These are phyloP conservation scores for Drosophila grimshawi DNA, from an alignment of 1,140 invertebrate species.

Conservation along the genomic window DNA sequence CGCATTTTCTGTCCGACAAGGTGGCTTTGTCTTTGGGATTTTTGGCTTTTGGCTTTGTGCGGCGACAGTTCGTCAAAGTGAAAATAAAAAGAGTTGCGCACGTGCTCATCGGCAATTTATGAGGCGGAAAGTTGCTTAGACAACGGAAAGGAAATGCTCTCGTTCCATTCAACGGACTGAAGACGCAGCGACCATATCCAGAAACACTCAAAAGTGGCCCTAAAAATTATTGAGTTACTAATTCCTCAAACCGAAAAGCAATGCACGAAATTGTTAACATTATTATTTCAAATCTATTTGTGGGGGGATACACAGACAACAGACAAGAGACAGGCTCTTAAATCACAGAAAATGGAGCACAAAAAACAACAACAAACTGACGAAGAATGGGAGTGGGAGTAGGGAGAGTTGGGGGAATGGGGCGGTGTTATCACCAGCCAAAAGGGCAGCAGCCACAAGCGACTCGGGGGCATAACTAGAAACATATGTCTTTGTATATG, in stretches of 20 bases:
- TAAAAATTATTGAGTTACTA: conserved; percentile 52
- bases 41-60: background rate
- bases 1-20: conserved; percentile 53
- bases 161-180: conserved; percentile 56
- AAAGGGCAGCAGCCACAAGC: conserved; percentile 47
- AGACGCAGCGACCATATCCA: conserved; percentile 41
- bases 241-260: conserved; percentile 50
- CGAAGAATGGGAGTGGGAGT: conserved; percentile 5
- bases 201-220: conserved; percentile 33
- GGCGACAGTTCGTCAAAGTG: conserved; percentile 60
- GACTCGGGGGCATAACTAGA: conserved; percentile 12
- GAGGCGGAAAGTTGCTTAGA: conserved; percentile 71
- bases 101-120: conserved; percentile 67
- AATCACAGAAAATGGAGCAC: conserved; percentile 61
- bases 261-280: conserved; percentile 14
- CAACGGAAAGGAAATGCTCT: conserved; percentile 30
- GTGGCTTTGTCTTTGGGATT: conserved; percentile 17
- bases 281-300: conserved; percentile 5
- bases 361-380: conserved; percentile 5
- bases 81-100: conserved; percentile 67
- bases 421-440: conserved; percentile 18
- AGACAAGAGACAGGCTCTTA: conserved; percentile 25
- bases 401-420: background rate
- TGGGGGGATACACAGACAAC: background rate
- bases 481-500: conserved; percentile 12